phyloP scores from a whole-genome alignment of 1,140 invertebrate genomes.

The Cephus cinctus region DNA sequence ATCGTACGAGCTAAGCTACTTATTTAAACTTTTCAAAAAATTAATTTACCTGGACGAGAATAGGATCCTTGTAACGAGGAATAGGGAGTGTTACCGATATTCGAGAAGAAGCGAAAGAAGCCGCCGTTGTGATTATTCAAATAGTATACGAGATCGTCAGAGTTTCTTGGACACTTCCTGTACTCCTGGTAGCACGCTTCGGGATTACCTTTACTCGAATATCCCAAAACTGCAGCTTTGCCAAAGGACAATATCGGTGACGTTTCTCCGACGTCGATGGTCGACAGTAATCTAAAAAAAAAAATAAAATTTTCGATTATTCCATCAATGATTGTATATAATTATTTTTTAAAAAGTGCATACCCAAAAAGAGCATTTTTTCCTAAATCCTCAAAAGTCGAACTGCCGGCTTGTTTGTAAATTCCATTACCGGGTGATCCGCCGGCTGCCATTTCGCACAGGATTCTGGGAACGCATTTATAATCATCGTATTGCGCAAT shows the following conservation, averaged over 20 bases:
- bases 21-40: too few species aligned
- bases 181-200: conserved; percentile 66
- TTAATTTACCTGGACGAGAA: neutral
- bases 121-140: conserved; percentile 85
- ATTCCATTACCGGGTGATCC: conserved; percentile 53
- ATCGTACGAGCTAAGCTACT: too few species aligned
- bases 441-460: conserved; percentile 73
- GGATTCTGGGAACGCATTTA: conserved; percentile 72
- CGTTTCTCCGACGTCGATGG: conserved; percentile 45
- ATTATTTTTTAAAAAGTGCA: conserved; percentile 36
- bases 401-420: conserved; percentile 13
- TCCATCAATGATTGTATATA: neutral
- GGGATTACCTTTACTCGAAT: conserved; percentile 63
- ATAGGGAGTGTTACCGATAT: neutral
- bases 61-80: too few species aligned
- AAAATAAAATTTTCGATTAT: conserved; percentile 21
- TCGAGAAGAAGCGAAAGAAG: conserved; percentile 75
- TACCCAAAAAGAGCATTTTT: conserved; percentile 68
- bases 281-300: conserved; percentile 53
- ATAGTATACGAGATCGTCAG: conserved; percentile 71
- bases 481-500: conserved; percentile 74
- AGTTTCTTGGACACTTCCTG: conserved; percentile 70
- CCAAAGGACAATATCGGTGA: conserved; percentile 71
- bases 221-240: conserved; percentile 69
- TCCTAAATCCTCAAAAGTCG: conserved; percentile 40